Conservation (phyloP, 1,140 invertebrate species). For the Drosophila ananassae region DNA sequence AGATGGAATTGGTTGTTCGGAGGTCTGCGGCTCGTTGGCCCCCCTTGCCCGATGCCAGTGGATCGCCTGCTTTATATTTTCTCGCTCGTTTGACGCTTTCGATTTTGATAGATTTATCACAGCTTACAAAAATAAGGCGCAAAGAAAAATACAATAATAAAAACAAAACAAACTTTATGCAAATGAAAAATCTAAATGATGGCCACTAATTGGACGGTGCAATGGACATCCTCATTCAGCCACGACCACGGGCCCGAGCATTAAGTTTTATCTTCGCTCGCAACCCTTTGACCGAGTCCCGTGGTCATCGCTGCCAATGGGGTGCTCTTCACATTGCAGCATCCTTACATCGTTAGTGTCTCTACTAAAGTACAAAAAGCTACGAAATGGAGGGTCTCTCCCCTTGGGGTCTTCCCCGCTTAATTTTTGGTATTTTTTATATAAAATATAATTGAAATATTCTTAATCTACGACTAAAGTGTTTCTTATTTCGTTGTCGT, state of each 20-base stretch:
- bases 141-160: constrained; percentile 48
- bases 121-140: constrained; percentile 74
- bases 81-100: constrained; percentile 64
- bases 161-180: constrained; percentile 55
- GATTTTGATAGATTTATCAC: constrained; percentile 81
- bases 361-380: constrained; percentile 63
- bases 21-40: constrained; percentile 42
- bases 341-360: constrained; percentile 37
- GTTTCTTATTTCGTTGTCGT: constrained; percentile 47
- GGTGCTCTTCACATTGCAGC: constrained; percentile 48
- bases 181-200: constrained; percentile 61
- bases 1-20: constrained; percentile 21
- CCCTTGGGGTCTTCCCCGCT: neutral
- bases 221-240: constrained; percentile 43
- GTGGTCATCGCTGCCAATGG: constrained; percentile 51
- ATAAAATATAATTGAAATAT: constrained; percentile 74
- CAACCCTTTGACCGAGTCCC: constrained; percentile 48
- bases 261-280: constrained; percentile 75
- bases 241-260: constrained; percentile 58
- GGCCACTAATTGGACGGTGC: constrained; percentile 44
- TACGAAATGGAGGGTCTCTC: constrained; percentile 35
- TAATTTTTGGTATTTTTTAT: constrained; percentile 16
- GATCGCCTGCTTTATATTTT: constrained; percentile 31
- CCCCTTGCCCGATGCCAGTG: constrained; percentile 48
- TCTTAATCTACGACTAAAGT: constrained; percentile 69